Base-by-base conservation (phyloP, 1,140 invertebrate species). In the Melipona quadrifasciata region DNA sequence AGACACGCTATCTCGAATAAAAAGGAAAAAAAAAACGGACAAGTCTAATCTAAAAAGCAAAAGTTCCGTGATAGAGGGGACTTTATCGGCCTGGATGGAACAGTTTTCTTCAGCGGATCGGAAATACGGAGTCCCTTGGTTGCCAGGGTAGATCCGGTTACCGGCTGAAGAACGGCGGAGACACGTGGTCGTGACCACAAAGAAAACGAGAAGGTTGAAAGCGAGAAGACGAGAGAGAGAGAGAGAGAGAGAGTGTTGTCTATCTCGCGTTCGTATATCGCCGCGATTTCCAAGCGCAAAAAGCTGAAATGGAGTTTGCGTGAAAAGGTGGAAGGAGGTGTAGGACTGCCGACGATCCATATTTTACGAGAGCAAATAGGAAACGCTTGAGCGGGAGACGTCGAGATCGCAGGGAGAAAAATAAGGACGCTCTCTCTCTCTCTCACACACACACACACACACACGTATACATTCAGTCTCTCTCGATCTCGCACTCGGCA, bases 1-100 rank as follows among this genome's bases (percentile, higher is more conserved):
- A 47, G 8, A 47, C 39, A 8, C 39, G 39, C 39, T 47, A 6
- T 47, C 8, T 0, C 39, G 39, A 31, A 31, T 1, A 31, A 31
- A 31, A 31, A 39, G 8, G 0, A 39, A 39, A 47, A 0, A 47
- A 47, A 47, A 39, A 6, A 47, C 39, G 6, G 39, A 47, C 39
- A 47, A 47, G 39, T 47, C 39, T 47, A 8, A 47, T 47, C 39
- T 47, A 8, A 47, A 47, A 47, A 12, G 24, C 11, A 12, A 91
- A 90, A 92, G 89, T 90, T 89, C 87, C 78, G 90, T 91, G 91
- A 91, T 91, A 91, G 92, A 92, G 89, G 87, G 82, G 87, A 88
- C 87, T 87, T 89, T 84, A 90, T 86, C 80, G 74, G 85, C 75
- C 81, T 21, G 51, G 19, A 55, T 21, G 72, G 64, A 71, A 12